These are phyloP conservation scores for rat (Rattus norvegicus) DNA, from an alignment of 2,113 vertebrate species.

Conservation along the genomic window GRCr8 NC_086034.1:28852501-28853000, in stretches of 20 bases:
- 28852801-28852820: neutral
- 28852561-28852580: neutral
- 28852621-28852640: neutral
- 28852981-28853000: neutral
- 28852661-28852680: neutral
- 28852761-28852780: neutral
- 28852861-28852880: neutral
- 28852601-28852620: neutral
- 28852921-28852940: neutral
- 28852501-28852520: neutral
- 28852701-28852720: no score
- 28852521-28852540: neutral
- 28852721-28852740: no score
- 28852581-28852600: neutral
- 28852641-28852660: neutral
- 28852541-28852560: neutral
- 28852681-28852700: neutral
- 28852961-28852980: constrained; percentile 14
- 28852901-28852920: neutral
- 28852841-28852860: neutral
- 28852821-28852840: neutral
- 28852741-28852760: neutral
- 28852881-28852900: neutral
- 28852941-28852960: neutral
- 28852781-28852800: neutral